Evolutionary conservation across 2,888 invertebrate genomes (phyloP).

Genomic region (Gastracanthus pulcherrimus): DNA sequence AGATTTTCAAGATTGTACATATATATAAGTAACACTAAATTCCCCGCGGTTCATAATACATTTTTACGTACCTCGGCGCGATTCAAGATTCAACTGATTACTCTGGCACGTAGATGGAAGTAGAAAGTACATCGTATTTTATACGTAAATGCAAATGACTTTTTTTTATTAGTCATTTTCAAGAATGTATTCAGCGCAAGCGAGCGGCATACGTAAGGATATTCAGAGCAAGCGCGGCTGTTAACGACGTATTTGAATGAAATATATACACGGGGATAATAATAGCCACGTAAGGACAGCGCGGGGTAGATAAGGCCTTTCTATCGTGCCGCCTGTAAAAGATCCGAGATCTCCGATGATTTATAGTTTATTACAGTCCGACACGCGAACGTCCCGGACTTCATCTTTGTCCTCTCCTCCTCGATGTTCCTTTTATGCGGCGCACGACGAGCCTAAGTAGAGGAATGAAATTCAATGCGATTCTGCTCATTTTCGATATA

Average conservation of each 20-base stretch:
- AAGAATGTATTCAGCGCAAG: background rate
- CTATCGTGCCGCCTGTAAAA: conserved; percentile 60
- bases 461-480: background rate
- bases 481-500: too few relatives aligned
- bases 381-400: conserved; percentile 65
- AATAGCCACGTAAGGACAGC: conserved; percentile 46
- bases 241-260: conserved; percentile 53
- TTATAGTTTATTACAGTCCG: conserved; percentile 70
- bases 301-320: conserved; percentile 25
- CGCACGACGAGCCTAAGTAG: background rate
- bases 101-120: background rate
- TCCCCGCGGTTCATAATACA: background rate
- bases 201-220: background rate
- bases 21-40: background rate
- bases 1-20: too few relatives aligned
- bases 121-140: conserved; percentile 32
- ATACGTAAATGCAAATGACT: conserved; percentile 36
- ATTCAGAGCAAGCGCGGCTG: conserved; percentile 13
- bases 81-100: conserved; percentile 34
- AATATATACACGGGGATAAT: conserved; percentile 44
- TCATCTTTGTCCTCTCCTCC: conserved; percentile 39
- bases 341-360: conserved; percentile 69
- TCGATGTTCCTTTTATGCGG: background rate
- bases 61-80: conserved; percentile 3
- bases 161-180: conserved; percentile 35